Evolutionary conservation across 2,888 invertebrate species (phyloP), one percentile per base, ranked within the genome.

Genomic region (Lycia hirtaria): DNA sequence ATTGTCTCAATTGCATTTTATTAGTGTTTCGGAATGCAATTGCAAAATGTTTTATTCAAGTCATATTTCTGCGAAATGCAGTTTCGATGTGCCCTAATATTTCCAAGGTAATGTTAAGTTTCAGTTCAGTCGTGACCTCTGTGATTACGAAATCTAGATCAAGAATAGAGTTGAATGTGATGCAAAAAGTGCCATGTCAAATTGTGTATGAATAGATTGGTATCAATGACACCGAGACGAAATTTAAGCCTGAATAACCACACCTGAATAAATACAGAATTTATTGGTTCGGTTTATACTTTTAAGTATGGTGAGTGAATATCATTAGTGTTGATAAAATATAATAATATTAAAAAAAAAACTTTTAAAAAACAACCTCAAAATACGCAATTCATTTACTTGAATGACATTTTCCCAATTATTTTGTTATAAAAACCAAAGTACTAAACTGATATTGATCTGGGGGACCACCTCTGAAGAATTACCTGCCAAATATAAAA

Each of bases 91-190:
- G 44, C 22, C 37, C 12, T 44, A 45, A 45, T 54, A 40, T 54
- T 52, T 14, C 40, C 59, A 58, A 65, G 63, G 60, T 44, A 32
- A 57, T 56, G 60, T 56, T 48, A 35, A 9, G 26, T 47, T 33
- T 12, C 14, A 20, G 40, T 49, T 37, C 24, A 59, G 17, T 52
- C 40, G 40, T 65, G 75, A 69, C 78, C 79, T 75, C 67, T 59
- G 48, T 45, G 67, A 68, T 73, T 77, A 73, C 72, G 41, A 65
- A 76, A 69, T 72, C 64, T 65, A 65, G 70, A 65, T 64, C 67
- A 63, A 56, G 62, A 60, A 65, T 65, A 67, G 45, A 45, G 17
- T 24, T 49, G 37, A 59, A 49, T 56, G 40, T 12, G 50, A 61
- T 53, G 48, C 55, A 64, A 67, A 69, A 71, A 65, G 45, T 35